Conservation (phyloP, 1,140 invertebrate species). For the Limonius californicus region DNA sequence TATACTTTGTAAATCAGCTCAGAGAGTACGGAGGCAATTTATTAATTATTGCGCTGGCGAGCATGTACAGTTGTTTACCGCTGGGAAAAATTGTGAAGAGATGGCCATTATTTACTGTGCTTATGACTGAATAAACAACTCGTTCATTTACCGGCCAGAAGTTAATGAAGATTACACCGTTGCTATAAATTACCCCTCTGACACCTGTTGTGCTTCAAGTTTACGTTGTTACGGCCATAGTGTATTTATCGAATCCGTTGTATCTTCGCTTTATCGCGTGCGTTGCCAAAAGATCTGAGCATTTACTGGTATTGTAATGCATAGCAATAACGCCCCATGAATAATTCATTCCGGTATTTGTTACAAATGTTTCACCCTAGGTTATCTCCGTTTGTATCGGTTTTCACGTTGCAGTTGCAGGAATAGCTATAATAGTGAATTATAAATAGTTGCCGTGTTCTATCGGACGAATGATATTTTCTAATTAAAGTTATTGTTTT, state of each 20-base stretch:
- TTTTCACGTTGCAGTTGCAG: no score
- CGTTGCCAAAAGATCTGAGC: not conserved
- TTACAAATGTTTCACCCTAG: conserved; percentile 17
- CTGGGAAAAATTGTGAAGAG: not conserved
- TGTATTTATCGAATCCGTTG: not conserved
- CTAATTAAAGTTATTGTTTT: conserved; percentile 6
- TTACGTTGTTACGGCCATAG: conserved; percentile 18
- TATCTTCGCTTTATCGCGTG: not conserved
- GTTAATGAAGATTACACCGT: conserved; percentile 29
- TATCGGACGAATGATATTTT: not conserved
- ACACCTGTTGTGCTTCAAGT: conserved; percentile 26
- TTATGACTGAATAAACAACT: conserved; percentile 21
- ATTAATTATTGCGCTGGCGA: no score
- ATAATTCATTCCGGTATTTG: conserved; percentile 21
- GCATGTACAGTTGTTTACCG: not conserved
- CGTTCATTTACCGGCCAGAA: conserved; percentile 26
- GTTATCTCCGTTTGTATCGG: conserved; percentile 7
- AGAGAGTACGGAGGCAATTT: no score
- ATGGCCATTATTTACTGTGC: conserved; percentile 1
- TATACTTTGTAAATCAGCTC: no score
- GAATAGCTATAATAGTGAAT: no score
- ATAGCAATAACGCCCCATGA: conserved; percentile 9
- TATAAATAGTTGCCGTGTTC: not conserved
- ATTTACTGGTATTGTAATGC: not conserved
- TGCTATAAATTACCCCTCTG: conserved; percentile 26